Base-by-base conservation (phyloP, 23 tunicate species). In the Botrylloides violaceus region DNA sequence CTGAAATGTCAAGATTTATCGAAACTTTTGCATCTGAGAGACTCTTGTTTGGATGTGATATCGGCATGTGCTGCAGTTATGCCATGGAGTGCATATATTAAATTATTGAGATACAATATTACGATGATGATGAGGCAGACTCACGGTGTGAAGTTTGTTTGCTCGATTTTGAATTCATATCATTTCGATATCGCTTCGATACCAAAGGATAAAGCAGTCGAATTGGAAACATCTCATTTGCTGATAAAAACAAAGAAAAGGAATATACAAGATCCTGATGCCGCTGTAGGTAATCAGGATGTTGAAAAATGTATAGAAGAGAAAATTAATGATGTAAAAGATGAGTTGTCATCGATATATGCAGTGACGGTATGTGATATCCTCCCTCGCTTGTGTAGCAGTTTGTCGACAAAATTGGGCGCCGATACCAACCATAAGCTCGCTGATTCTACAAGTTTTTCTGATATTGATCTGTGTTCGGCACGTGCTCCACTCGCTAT, bases 401-500 rank as follows among this genome's bases (percentile, higher is more conserved):
- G 29, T 7, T 23, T 87, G 18, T 58, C 79, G 3, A 36, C 80
- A 63, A 85, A 78, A 43, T 20, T 20, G 15, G 66, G 78, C 27
- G 77, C 76, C 2, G 79, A 59, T 3, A 73, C 68, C 0, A 49
- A 66, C 29, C 90, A 86, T 25, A 90, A 90, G 58, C 58, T 65
- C 27, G 76, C 85, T 9, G 68, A 62, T 9, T 71, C 79, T 18
- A 65, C 56, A 4, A 39, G 37, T 36, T 68, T 71, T 20, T 36
- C 79, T 4, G 82, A 83, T 49, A 71, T 76, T 34, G 84, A 83
- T 26, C 31, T 58, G 29, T 81, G 81, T 59, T 63, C 70, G 32
- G 49, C 49, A 2, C 76, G 71, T 18, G 74, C 92, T 2, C 94
- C 94, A n/a, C 87, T 88, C 19, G 98, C 89, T 27, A 39, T 71